phyloP scores from a whole-genome alignment of 1,140 invertebrate species.

The Anagrus nilaparvatae region DNA sequence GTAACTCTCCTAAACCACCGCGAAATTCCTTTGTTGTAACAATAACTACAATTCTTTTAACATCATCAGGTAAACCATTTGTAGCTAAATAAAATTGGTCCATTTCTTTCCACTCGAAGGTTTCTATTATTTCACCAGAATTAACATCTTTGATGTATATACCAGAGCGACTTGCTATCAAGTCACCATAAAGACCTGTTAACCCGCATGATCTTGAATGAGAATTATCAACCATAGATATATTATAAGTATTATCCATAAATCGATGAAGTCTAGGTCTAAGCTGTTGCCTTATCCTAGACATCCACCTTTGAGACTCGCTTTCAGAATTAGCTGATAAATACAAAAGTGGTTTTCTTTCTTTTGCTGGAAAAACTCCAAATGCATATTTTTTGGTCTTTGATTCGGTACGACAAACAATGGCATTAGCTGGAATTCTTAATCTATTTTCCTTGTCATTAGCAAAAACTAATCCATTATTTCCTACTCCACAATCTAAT shows the following conservation, averaged over 20 bases:
- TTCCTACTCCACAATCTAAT: constrained; percentile 26
- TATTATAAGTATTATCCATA: constrained; percentile 35
- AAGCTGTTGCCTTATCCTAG: constrained; percentile 40
- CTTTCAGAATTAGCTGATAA: constrained; percentile 42
- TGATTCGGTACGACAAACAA: constrained; percentile 44
- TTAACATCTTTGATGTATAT: constrained; percentile 42
- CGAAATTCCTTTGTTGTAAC: constrained; percentile 44
- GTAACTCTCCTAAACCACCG: constrained; percentile 40
- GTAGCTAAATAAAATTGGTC: constrained; percentile 42
- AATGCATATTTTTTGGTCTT: constrained; percentile 45
- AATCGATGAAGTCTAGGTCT: constrained; percentile 32
- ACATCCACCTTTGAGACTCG: constrained; percentile 47
- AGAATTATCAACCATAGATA: constrained; percentile 46
- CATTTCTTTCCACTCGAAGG: constrained; percentile 44
- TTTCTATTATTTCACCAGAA: constrained; percentile 35
- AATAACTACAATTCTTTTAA: constrained; percentile 44
- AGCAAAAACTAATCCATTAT: constrained; percentile 1
- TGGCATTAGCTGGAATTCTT: constrained; percentile 35
- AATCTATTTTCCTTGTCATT: constrained; percentile 26
- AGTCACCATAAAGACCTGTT: constrained; percentile 42
- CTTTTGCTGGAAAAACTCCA: constrained; percentile 40
- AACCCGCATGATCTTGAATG: constrained; percentile 44
- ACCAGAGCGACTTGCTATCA: constrained; percentile 37
- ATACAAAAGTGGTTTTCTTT: constrained; percentile 43
- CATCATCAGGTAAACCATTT: constrained; percentile 40